phyloP scores from a whole-genome alignment of 2,797 vertebrate species.

The Cossypha dichroa region DNA sequence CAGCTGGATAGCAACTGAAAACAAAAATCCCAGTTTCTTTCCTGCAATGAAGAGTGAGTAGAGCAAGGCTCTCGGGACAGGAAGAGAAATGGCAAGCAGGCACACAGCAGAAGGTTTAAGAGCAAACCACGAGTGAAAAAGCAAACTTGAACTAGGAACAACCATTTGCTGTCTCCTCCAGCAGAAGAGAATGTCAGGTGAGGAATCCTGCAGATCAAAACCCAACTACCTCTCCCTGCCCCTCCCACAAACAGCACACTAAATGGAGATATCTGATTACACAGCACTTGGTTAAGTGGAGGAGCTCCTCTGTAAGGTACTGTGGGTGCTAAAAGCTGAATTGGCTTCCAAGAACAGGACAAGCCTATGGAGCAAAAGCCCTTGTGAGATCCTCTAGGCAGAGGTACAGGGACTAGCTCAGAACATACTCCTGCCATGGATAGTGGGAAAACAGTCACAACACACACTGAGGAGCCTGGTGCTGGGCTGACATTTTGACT shows the following conservation, averaged over 20 bases:
- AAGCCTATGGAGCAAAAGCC: not conserved
- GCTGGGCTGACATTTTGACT: not conserved
- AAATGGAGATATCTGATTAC: not conserved
- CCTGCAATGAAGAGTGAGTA: not conserved
- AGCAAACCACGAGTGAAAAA: not conserved
- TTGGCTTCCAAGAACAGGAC: not conserved
- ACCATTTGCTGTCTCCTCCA: not conserved
- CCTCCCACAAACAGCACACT: not conserved
- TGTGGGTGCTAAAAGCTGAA: not conserved
- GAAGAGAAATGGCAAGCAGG: not conserved
- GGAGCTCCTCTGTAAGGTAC: not conserved
- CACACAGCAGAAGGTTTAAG: not conserved
- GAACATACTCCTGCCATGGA: not conserved
- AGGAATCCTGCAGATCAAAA: not conserved
- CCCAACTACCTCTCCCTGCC: not conserved
- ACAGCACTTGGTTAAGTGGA: not conserved
- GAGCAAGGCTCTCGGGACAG: not conserved
- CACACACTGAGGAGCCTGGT: fast-evolving
- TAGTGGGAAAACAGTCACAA: not conserved
- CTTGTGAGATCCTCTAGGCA: not conserved
- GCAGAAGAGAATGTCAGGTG: not conserved
- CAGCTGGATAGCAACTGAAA: not conserved
- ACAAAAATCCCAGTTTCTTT: not conserved
- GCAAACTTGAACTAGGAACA: not conserved
- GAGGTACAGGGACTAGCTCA: not conserved